phyloP scores from a whole-genome alignment of 1,140 invertebrate genomes.

The Homalodisca vitripennis region DNA sequence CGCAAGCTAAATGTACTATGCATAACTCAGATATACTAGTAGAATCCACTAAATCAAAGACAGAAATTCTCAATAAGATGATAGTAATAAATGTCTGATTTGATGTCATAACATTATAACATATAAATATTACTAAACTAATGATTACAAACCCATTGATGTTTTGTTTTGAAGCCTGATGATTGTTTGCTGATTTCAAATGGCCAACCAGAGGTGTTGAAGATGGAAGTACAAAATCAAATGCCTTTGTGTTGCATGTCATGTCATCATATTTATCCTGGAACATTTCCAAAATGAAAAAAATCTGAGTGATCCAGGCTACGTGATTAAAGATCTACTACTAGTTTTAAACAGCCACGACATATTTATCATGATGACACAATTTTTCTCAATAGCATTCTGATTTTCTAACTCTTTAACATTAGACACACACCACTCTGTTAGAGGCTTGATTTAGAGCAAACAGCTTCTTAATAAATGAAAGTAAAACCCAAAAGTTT shows the following conservation, averaged over 20 bases:
- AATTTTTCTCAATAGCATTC: neutral
- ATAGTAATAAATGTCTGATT: no score
- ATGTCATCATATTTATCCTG: slow-evolving; percentile 33
- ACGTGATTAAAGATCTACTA: neutral
- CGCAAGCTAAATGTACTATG: no score
- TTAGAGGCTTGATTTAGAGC: no score
- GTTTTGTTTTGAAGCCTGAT: neutral
- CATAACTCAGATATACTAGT: no score
- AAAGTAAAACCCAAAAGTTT: no score
- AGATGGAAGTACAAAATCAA: slow-evolving; percentile 38
- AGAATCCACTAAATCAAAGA: no score
- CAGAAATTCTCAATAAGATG: no score
- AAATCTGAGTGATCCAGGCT: neutral
- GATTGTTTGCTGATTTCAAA: slow-evolving; percentile 16
- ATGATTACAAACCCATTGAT: neutral
- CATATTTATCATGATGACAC: neutral
- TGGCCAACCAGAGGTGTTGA: slow-evolving; percentile 39
- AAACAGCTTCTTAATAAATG: neutral
- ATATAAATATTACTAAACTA: neutral
- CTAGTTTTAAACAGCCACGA: no score
- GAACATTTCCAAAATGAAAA: neutral
- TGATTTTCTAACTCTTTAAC: neutral
- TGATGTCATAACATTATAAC: no score
- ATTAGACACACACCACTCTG: neutral
- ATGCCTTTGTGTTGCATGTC: slow-evolving; percentile 40